Conservation (phyloP, 2,797 vertebrate genomes). For the Buceros bicornis region DNA sequence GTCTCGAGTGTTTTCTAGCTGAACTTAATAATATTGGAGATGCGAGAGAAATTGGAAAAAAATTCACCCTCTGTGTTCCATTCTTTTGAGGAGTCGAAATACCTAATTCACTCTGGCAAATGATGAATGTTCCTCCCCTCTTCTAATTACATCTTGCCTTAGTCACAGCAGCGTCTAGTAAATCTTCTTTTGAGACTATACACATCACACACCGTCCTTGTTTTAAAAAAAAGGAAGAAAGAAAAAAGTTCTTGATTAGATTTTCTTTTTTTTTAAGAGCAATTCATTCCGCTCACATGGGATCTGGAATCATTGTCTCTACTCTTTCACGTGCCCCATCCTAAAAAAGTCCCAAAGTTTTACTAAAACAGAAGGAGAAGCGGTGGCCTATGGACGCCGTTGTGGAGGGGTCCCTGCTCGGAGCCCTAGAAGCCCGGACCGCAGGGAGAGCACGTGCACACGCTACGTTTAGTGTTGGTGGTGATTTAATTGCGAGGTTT, state of each 20-base stretch:
- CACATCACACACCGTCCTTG: background rate
- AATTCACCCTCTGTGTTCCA: conserved; percentile 56
- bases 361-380: background rate
- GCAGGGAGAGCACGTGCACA: background rate
- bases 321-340: background rate
- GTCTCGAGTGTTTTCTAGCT: conserved; percentile 62
- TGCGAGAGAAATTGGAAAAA: conserved; percentile 57
- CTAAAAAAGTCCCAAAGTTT: background rate
- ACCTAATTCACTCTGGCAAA: conserved; percentile 70
- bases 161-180: conserved; percentile 59
- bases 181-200: conserved; percentile 64
- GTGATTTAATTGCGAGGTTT: background rate
- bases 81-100: conserved; percentile 65
- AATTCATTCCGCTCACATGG: background rate
- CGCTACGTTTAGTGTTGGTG: background rate
- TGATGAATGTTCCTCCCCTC: conserved; percentile 73
- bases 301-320: background rate
- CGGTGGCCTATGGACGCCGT: background rate
- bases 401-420: background rate
- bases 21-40: conserved; percentile 59
- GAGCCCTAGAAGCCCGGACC: rapidly evolving
- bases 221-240: background rate
- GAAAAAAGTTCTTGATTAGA: conserved; percentile 37
- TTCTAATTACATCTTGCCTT: conserved; percentile 72
- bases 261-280: background rate